Base-by-base conservation (phyloP, 2,888 invertebrate species). In the Heterodera filipjevi region DNA sequence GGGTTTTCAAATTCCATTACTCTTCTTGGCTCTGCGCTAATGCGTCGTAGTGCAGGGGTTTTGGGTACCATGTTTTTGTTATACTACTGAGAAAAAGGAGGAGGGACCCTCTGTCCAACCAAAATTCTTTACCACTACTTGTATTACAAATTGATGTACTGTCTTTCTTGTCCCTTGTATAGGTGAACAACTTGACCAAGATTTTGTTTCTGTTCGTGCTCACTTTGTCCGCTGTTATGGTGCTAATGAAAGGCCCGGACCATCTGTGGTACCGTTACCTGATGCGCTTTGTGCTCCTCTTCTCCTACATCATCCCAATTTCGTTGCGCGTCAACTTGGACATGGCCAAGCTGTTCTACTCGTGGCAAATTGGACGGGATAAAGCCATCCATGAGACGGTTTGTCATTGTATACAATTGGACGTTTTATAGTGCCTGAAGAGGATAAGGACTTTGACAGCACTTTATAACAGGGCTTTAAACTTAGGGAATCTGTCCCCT, bases 281-380 rank as follows among this genome's bases (percentile, higher is more conserved):
- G 92, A 96, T 98, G 91, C 92, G 99, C 88, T 99, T 99, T 89
- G 93, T 99, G 76, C 92, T 99, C 68, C 92, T 99, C 30, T 99
- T 99, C 91, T 99, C 99, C 0, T 99, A 99, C 91, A 99, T 99
- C 87, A 97, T 99, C 89, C 99, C 99, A 27, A 96, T 99, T 86
- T 95, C 94, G 93, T 92, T 99, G 88, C 92, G 99, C 82, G 98
- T 99, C 0, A 99, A 99, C 91, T 92, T 99, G 85, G 99, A 99
- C 89, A 95, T 99, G 95, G 98, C 97, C 1, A 99, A 99, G 81
- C 78, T 89, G 22, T 88, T 87, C 80, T 99, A 98, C 90, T 95
- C 98, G 0, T 98, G 95, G 94, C 93, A 94, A 84, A 97, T 99
- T 86, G 95, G 96, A 88, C 92, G 94, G 79, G 99, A 99, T 91